Base-by-base conservation (phyloP, 2,113 vertebrate species). In the Mobula birostris region DNA sequence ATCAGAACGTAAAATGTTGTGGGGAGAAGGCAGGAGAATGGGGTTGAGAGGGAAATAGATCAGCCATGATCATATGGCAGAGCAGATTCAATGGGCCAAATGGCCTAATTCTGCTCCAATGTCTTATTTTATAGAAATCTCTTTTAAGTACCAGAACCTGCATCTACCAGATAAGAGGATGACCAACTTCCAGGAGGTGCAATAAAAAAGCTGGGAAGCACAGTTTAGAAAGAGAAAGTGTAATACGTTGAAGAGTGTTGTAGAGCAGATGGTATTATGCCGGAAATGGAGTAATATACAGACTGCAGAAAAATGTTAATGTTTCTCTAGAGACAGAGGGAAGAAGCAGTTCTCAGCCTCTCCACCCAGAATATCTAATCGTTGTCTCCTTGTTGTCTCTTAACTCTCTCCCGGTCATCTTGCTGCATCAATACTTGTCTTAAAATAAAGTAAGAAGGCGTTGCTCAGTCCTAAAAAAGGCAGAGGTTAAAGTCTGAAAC, bases 231-330 rank as follows among this genome's bases (percentile, higher is more conserved):
- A 93, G 32, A 29, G 63, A 72, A 66, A 91, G 36, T 27, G 7
- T 72, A 92, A 72, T 36, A 36, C 32, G 40, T 7, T 19, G 85
- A 32, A n/a, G 27, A 29, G 36, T 82, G 19, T 82, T 48, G 80
- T 56, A 56, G 0, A 58, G 24, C 58, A 61, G 24, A 29, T 27
- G 58, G 48, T 66, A 32, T 58, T 56, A 12, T 17, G 15, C 58
- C 61, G 85, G 85, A 90, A 90, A 40, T 72, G 90, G 11, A 72
- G 66, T 70, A 72, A 72, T 72, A 36, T 32, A 40, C 2, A 92
- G 19, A 48, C 36, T 48, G 70, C 2, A 72, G 17, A 93, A 93
- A 93, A 72, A 93, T 93, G 90, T 93, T 74, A 19, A 93, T 74
- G 36, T 74, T 48, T 74, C 90, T 48, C 90, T 21, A 40, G 90